Evolutionary conservation across 2,797 vertebrate genomes (phyloP).

Genomic region (Epinephelus coioides): DNA sequence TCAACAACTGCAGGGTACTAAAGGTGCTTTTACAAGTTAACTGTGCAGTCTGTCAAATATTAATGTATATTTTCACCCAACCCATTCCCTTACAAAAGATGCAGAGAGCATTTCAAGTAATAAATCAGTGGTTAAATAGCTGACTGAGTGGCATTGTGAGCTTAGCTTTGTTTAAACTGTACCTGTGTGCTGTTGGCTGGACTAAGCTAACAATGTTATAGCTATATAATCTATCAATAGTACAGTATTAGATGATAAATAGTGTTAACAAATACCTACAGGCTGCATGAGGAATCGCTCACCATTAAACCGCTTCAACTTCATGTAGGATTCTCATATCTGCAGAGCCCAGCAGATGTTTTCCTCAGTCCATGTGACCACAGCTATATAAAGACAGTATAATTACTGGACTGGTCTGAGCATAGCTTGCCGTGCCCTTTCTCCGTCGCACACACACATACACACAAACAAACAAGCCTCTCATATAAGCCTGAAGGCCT

Average conservation of each 20-base stretch:
- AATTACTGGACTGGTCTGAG: slow-evolving; percentile 82
- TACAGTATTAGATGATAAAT: not conserved
- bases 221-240: not conserved
- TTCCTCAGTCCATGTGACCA: slow-evolving; percentile 72
- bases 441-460: slow-evolving; percentile 33
- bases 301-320: slow-evolving; percentile 21
- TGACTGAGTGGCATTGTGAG: not conserved
- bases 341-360: slow-evolving; percentile 74
- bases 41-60: slow-evolving; percentile 22
- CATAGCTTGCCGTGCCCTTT: slow-evolving; percentile 59
- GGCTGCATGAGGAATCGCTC: not conserved
- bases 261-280: not conserved
- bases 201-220: not conserved
- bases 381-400: slow-evolving; percentile 80
- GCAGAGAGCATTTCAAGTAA: not conserved
- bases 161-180: slow-evolving; percentile 15
- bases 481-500: slow-evolving; percentile 27
- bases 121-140: slow-evolving; percentile 9
- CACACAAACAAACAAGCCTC: slow-evolving; percentile 33
- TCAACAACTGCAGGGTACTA: not conserved
- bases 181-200: not conserved
- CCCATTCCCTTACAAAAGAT: not conserved
- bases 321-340: slow-evolving; percentile 51
- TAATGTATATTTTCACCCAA: slow-evolving; percentile 1
- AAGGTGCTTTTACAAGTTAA: slow-evolving; percentile 10